Evolutionary conservation across 2,113 vertebrate genomes (phyloP).

Genomic region (Thalassarche chlororhynchos): DNA sequence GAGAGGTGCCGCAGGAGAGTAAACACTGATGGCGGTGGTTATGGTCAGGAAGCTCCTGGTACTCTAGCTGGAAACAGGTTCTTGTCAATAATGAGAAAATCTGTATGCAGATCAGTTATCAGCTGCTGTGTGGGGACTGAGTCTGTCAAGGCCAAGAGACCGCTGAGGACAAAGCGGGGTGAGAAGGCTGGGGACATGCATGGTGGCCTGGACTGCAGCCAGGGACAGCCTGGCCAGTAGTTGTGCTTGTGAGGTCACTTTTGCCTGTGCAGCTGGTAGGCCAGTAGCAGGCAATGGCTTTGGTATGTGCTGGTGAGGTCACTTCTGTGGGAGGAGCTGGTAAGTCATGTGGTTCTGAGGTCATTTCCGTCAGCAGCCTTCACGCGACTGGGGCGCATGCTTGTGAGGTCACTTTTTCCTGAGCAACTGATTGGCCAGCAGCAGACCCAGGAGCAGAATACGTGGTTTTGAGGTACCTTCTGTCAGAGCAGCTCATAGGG

Average conservation of each 20-base stretch:
- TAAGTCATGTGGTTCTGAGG: neutral
- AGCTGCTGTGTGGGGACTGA: neutral
- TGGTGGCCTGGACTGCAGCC: neutral
- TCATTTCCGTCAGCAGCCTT: neutral
- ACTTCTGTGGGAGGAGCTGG: neutral
- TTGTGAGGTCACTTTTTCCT: neutral
- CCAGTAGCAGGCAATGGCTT: neutral
- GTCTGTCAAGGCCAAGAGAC: neutral
- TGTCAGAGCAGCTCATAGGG: neutral
- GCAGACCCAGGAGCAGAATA: neutral
- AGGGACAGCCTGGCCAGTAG: neutral
- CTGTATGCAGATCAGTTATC: neutral
- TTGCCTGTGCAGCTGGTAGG: neutral
- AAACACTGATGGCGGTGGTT: neutral
- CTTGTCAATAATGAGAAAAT: neutral
- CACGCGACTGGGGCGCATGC: accelerated
- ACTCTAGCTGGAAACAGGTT: neutral
- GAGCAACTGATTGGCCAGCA: neutral
- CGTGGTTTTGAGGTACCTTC: neutral
- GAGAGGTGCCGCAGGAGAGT: neutral
- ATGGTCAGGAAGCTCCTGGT: neutral
- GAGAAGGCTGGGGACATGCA: neutral
- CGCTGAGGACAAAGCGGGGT: neutral
- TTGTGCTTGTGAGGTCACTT: too few species aligned
- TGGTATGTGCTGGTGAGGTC: neutral